These are phyloP conservation scores for Lithobates pipiens DNA, from an alignment of 2,797 vertebrate species.

Conservation along the genomic window DNA sequence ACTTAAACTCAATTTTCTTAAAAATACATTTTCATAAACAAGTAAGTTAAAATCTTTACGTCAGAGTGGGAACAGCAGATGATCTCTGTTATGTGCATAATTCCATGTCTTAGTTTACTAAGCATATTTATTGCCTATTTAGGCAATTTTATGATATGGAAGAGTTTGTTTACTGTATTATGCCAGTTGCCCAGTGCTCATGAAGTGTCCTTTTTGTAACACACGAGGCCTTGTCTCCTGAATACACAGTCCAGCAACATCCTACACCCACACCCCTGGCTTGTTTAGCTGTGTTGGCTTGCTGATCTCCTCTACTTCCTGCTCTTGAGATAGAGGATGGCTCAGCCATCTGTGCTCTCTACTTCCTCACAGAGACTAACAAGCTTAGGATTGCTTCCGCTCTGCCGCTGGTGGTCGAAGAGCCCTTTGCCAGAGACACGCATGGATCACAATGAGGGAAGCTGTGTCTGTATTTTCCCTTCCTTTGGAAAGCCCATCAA, in stretches of 20 bases:
- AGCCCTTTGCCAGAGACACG: slow-evolving; percentile 16
- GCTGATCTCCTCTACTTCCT: slow-evolving; percentile 65
- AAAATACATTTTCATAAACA: no score
- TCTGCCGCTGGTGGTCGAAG: slow-evolving; percentile 54
- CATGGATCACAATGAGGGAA: slow-evolving; percentile 26
- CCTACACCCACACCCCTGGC: neutral
- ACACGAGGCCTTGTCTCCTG: slow-evolving; percentile 9
- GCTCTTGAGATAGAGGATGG: slow-evolving; percentile 69
- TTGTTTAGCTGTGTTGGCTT: slow-evolving; percentile 22
- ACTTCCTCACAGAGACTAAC: slow-evolving; percentile 70
- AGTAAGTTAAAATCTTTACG: no score
- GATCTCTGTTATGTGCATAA: no score
- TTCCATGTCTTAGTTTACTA: no score
- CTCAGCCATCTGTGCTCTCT: slow-evolving; percentile 68
- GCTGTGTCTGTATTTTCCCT: slow-evolving; percentile 26
- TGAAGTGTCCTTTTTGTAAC: neutral
- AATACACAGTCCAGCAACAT: slow-evolving; percentile 5
- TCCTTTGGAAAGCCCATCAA: slow-evolving; percentile 41
- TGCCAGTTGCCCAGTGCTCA: neutral
- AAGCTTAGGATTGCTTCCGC: slow-evolving; percentile 69
- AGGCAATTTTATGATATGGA: no score
- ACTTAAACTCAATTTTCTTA: no score
- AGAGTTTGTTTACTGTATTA: no score
- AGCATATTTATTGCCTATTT: no score
- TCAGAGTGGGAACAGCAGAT: no score